Evolutionary conservation across 1,140 invertebrate genomes (phyloP).

Genomic region (Dendroctonus valens): DNA sequence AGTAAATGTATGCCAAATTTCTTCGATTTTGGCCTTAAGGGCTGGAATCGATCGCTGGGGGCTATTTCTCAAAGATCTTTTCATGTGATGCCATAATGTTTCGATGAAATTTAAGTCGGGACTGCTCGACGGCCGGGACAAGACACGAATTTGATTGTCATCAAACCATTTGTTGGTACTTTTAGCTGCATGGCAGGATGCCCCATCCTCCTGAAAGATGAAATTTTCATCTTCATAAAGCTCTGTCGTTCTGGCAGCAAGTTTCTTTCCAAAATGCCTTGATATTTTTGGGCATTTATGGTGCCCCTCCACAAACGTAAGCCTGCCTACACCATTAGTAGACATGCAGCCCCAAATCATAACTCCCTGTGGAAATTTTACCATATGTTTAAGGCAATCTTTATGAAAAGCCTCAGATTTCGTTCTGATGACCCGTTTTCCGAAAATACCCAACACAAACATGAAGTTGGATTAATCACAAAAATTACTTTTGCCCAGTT

Average conservation of each 20-base stretch:
- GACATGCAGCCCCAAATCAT: too few relatives aligned
- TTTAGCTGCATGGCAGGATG: constrained; percentile 35
- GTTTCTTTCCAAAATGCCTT: constrained; percentile 32
- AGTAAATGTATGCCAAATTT: constrained; percentile 24
- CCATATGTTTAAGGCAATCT: too few relatives aligned
- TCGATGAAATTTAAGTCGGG: constrained; percentile 36
- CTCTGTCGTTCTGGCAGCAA: constrained; percentile 22
- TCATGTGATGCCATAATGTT: too few relatives aligned
- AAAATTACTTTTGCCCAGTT: constrained; percentile 37
- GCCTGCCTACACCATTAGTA: too few relatives aligned
- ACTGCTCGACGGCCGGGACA: constrained; percentile 34
- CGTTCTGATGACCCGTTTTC: constrained; percentile 30
- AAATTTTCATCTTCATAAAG: constrained; percentile 22
- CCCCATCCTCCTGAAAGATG: constrained; percentile 36
- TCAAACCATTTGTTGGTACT: constrained; percentile 36
- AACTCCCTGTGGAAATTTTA: too few relatives aligned
- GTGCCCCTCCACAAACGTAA: constrained; percentile 30
- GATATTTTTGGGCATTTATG: constrained; percentile 37
- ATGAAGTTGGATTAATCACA: constrained; percentile 43
- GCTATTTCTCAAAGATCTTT: too few relatives aligned
- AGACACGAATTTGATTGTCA: constrained; percentile 26
- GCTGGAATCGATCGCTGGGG: too few relatives aligned
- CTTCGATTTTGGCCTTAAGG: constrained; percentile 26
- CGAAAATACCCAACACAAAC: constrained; percentile 33
- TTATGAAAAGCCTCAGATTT: constrained; percentile 18